Evolutionary conservation across 2,113 vertebrate genomes (phyloP), one percentile per base, ranked within the genome.

Genomic region (Clarias macrocephalus): DNA sequence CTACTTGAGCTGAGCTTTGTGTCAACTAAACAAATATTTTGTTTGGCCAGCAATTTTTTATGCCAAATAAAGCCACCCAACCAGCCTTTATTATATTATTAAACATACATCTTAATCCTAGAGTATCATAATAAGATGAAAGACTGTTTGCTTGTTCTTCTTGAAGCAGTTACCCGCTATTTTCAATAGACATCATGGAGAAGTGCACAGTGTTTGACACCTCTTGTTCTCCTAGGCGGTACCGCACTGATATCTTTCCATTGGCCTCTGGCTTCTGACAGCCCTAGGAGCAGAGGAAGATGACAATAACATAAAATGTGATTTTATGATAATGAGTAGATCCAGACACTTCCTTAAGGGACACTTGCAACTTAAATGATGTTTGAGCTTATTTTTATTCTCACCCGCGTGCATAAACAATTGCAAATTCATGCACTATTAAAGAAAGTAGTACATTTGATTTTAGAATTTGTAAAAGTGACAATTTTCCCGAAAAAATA

Each of bases 221-320:
- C n/a, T 82, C 66, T 73, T 86, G 63, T 52, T 54, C 79, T 73
- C 33, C 79, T 23, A 86, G 79, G 56, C n/a, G 79, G 66, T 86
- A 86, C 37, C 25, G 25, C 37, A 86, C 33, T 57, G 56, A 21
- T 82, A 86, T 19, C 48, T 80, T 73, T 10, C 85, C 79, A 56
- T 60, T 52, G 30, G 66, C 18, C 11, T 86, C 85, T 62, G 79
- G 57, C 8, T 57, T 82, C 56, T 72, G 79, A 82, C 33, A 76
- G 0, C 60, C 65, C 79, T 82, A 33, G 23, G n/a, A 21, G 82
- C 15, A 81, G 56, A 73, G 48, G 63, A 60, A 76, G 13, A 28
- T 2, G 3, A 7, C 5, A 48, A 48, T 48, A 48, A 48, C 19
- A 52, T 30, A 42, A 66, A 4, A 16, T 33, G 15, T 63, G 57